Evolutionary conservation across 2,888 invertebrate species (phyloP).

Genomic region (Cerceris rybyensis): DNA sequence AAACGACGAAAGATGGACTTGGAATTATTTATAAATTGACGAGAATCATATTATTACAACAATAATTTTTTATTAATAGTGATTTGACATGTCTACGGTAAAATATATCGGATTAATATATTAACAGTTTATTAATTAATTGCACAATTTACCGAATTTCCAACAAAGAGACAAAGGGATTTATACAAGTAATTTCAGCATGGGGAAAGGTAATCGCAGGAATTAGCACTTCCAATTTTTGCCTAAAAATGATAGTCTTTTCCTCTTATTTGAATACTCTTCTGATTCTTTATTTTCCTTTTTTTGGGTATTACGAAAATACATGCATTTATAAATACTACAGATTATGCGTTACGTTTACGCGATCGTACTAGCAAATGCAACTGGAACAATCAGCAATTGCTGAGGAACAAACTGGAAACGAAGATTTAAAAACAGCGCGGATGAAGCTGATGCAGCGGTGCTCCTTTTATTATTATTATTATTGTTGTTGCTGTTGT

Average conservation of each 20-base stretch:
- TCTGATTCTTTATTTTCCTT: constrained; percentile 72
- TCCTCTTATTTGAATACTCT: constrained; percentile 46
- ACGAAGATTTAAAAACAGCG: background rate
- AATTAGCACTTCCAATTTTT: background rate
- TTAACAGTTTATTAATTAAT: background rate
- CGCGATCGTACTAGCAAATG: constrained; percentile 13
- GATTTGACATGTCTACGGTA: too few relatives aligned
- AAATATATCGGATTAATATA: too few relatives aligned
- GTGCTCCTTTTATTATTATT: background rate
- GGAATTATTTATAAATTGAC: background rate
- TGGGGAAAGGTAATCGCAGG: background rate
- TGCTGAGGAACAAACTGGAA: constrained; percentile 8
- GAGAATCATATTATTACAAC: background rate
- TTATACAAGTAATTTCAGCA: too few relatives aligned
- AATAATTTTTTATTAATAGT: too few relatives aligned
- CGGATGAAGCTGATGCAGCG: too few relatives aligned
- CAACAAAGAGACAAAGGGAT: background rate
- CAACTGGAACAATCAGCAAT: constrained; percentile 1
- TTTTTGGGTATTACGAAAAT: constrained; percentile 77
- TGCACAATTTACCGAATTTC: background rate
- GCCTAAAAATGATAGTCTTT: constrained; percentile 38
- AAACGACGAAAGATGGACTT: background rate
- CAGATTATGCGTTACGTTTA: constrained; percentile 49
- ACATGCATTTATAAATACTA: constrained; percentile 78
- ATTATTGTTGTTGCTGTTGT: background rate